Evolutionary conservation across 2,888 invertebrate genomes (phyloP).

Genomic region (Ditula angustiorana): DNA sequence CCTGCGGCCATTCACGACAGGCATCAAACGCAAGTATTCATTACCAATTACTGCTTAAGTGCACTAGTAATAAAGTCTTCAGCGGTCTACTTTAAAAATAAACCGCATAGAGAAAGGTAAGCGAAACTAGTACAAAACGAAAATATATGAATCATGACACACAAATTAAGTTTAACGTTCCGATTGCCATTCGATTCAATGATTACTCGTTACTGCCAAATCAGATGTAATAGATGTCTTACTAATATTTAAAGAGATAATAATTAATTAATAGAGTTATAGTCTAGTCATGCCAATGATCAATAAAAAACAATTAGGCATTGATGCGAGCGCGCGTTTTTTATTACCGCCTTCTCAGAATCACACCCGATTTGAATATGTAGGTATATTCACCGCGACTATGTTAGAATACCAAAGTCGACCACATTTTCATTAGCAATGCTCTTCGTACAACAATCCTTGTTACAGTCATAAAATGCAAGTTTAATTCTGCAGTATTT

Average conservation of each 20-base stretch:
- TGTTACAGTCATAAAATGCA: conserved; percentile 36
- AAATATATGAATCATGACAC: conserved; percentile 14
- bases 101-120: conserved; percentile 10
- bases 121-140: not conserved
- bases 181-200: conserved; percentile 11
- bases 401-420: conserved; percentile 18
- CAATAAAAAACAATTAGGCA: conserved; percentile 35
- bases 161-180: conserved; percentile 7
- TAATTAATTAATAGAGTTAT: conserved; percentile 28
- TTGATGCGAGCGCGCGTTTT: not conserved
- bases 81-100: conserved; percentile 6
- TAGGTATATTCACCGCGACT: conserved; percentile 9
- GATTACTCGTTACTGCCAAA: conserved; percentile 24
- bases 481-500: conserved; percentile 41
- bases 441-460: conserved; percentile 15
- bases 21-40: conserved; percentile 7
- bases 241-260: conserved; percentile 28
- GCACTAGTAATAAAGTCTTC: conserved; percentile 2
- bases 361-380: conserved; percentile 4
- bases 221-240: conserved; percentile 18
- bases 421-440: conserved; percentile 34
- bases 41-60: conserved; percentile 17
- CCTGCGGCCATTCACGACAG: conserved; percentile 22
- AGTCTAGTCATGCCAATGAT: conserved; percentile 28
- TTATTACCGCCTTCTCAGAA: conserved; percentile 22